Percentiles rank a stretch among this genome's conserved stretches.
phyloP scores from a whole-genome alignment of 1,140 invertebrate species.

The Hesperophylax magnus region DNA sequence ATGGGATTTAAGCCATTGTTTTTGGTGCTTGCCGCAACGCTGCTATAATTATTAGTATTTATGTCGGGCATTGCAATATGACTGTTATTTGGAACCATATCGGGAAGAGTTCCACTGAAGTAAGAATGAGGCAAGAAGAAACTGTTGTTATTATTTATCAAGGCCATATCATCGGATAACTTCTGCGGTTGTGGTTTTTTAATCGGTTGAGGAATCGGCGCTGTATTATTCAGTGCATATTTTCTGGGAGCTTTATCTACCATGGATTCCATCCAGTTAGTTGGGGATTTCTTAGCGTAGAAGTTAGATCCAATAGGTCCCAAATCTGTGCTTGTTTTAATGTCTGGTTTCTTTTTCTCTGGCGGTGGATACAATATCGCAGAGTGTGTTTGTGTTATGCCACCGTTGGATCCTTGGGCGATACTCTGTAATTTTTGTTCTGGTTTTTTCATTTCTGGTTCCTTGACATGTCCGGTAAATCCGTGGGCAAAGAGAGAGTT shows the following conservation, averaged over 20 bases:
- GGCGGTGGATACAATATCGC: constrained; percentile 6
- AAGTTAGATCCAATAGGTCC: constrained; percentile 55
- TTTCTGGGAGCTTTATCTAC: constrained; percentile 42
- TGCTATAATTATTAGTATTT: constrained; percentile 41
- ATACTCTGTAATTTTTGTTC: constrained; percentile 35
- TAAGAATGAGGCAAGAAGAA: constrained; percentile 50
- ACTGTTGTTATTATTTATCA: constrained; percentile 48
- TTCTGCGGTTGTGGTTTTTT: constrained; percentile 49
- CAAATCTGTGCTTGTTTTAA: constrained; percentile 38
- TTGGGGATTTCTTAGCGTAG: constrained; percentile 47
- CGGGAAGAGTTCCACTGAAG: constrained; percentile 39
- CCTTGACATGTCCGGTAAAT: constrained; percentile 48
- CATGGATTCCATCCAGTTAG: constrained; percentile 41
- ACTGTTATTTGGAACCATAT: constrained; percentile 14
- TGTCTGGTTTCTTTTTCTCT: constrained; percentile 44
- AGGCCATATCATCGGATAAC: constrained; percentile 40
- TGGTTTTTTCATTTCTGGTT: constrained; percentile 40
- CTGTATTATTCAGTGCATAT: not conserved
- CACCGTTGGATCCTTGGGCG: not conserved
- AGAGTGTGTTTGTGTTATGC: not conserved
- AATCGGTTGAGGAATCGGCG: constrained; percentile 28
- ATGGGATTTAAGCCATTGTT: constrained; percentile 17
- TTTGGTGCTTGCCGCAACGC: constrained; percentile 28
- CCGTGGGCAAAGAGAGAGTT: constrained; percentile 44
- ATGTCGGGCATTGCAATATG: not conserved